Percentiles rank a stretch among this genome's conserved stretches.
Evolutionary conservation across 1,140 invertebrate species (phyloP).

Genomic region (Branchinecta lindahli): DNA sequence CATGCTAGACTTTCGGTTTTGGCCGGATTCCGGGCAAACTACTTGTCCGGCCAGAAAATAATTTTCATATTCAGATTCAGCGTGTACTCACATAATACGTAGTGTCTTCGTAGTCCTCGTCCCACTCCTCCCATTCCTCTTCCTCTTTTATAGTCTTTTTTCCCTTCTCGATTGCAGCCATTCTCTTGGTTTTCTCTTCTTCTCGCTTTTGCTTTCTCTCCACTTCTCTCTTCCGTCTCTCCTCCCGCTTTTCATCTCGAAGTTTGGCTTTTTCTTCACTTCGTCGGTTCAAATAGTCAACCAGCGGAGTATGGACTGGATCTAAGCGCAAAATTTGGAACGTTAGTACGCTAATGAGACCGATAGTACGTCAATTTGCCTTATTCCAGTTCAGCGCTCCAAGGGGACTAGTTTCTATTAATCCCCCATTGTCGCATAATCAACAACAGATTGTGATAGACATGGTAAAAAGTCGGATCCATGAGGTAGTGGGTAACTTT

Average conservation of each 20-base stretch:
- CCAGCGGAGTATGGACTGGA: background rate
- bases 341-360: too few relatives aligned
- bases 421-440: too few relatives aligned
- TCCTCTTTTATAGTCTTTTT: background rate
- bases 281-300: background rate
- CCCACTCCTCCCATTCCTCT: background rate
- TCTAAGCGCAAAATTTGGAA: background rate
- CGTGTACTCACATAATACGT: constrained; percentile 1
- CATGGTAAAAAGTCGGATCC: too few relatives aligned
- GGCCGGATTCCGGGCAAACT: too few relatives aligned
- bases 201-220: constrained; percentile 3
- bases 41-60: too few relatives aligned
- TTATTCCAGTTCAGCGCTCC: too few relatives aligned
- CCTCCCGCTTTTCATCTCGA: background rate
- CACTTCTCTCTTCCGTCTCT: background rate
- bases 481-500: too few relatives aligned
- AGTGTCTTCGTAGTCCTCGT: background rate
- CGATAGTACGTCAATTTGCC: too few relatives aligned
- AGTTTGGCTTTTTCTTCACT: background rate
- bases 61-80: too few relatives aligned
- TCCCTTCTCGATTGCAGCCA: background rate
- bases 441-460: too few relatives aligned
- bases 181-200: background rate
- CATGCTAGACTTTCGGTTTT: too few relatives aligned
- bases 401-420: too few relatives aligned